Base-by-base conservation (phyloP, 2,888 invertebrate species). In the Dryomyza anilis region DNA sequence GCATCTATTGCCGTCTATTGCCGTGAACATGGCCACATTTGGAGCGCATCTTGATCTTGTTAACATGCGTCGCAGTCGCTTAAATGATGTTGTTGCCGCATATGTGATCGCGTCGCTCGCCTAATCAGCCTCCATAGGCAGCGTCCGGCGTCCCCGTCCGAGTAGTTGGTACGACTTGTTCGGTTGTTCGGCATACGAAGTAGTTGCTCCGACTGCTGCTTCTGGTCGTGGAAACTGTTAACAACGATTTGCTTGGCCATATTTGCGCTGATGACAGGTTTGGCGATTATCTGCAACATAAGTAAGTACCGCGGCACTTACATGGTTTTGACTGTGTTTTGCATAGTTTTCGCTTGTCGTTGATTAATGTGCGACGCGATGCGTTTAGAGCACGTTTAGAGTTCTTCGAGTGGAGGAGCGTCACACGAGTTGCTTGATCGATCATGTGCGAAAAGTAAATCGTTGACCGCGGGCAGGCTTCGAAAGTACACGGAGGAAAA, bases 331-430 rank as follows among this genome's bases (percentile, higher is more conserved):
- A 33, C 12, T 36, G 43, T 25, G 65, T 56, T 67, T 64, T 60
- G 66, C 66, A 66, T 69, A 66, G 67, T 69, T 67, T 67, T 65
- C 67, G 67, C 66, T 65, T 67, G 70, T 67, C 57, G 63, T 27
- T 61, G 64, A 57, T 27, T 57, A 61, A 61, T 63, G 61, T 52
- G 58, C n/a, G n/a, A n/a, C n/a, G n/a, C n/a, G n/a, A n/a, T n/a
- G n/a, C n/a, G n/a, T n/a, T n/a, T n/a, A n/a, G n/a, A n/a, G n/a
- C n/a, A n/a, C n/a, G n/a, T n/a, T n/a, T n/a, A n/a, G n/a, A n/a
- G n/a, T n/a, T n/a, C n/a, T n/a, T n/a, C n/a, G n/a, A n/a, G n/a
- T n/a, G n/a, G n/a, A n/a, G n/a, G n/a, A n/a, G n/a, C n/a, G n/a
- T n/a, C n/a, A n/a, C n/a, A n/a, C n/a, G n/a, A n/a, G n/a, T n/a